Evolutionary conservation across 1,140 invertebrate species (phyloP).

Genomic region (Aphis gossypii): DNA sequence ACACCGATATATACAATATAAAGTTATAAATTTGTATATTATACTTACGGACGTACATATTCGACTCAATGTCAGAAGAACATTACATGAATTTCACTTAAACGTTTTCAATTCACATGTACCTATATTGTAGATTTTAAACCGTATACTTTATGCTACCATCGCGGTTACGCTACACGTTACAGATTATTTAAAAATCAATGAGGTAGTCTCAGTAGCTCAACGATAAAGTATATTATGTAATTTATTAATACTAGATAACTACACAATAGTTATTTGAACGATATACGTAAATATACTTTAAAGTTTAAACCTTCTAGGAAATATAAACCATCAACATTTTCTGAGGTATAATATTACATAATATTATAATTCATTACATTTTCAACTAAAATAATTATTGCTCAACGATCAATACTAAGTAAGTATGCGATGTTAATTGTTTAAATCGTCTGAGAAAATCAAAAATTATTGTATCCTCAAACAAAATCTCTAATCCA

Average conservation of each 20-base stretch:
- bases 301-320: background rate
- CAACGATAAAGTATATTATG: background rate
- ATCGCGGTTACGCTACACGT: background rate
- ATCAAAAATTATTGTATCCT: background rate
- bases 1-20: background rate
- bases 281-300: background rate
- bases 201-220: background rate
- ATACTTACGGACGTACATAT: background rate
- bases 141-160: conserved; percentile 6
- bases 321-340: background rate
- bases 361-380: background rate
- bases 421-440: too few species aligned
- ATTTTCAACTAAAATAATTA: background rate
- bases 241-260: background rate
- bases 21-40: background rate
- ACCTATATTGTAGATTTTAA: background rate
- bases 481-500: background rate
- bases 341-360: background rate
- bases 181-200: conserved; percentile 14
- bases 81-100: background rate
- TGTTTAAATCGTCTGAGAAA: background rate
- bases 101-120: background rate
- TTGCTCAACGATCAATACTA: background rate
- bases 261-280: background rate
- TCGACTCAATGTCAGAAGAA: background rate